A percentile compares a stretch with the other conserved stretches of the same genome.
Evolutionary conservation across 2,888 invertebrate genomes (phyloP).

Genomic region (Platycheirus rosarum): DNA sequence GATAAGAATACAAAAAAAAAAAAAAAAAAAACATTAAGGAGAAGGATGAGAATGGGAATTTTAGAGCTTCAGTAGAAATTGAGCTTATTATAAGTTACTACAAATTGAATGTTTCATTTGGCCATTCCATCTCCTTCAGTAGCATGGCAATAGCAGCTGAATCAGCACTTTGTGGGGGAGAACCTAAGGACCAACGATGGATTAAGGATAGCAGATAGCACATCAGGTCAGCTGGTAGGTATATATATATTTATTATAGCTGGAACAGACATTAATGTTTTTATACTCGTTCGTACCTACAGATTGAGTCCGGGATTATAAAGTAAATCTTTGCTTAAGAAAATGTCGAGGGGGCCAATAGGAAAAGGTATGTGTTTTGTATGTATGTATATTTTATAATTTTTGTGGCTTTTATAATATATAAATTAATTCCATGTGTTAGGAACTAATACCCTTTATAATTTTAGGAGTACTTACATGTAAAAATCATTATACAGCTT

Average conservation of each 20-base stretch:
- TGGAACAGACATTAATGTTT: constrained; percentile 36
- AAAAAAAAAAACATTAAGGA: not conserved
- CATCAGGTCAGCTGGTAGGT: constrained; percentile 56
- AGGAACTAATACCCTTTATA: too few species aligned
- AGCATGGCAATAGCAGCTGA: constrained; percentile 31
- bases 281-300: constrained; percentile 9
- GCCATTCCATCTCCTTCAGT: constrained; percentile 42
- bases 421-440: too few species aligned
- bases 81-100: constrained; percentile 74
- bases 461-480: too few species aligned
- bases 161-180: constrained; percentile 51
- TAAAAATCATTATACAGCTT: too few species aligned
- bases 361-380: too few species aligned
- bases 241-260: constrained; percentile 60
- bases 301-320: constrained; percentile 16
- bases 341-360: constrained; percentile 28
- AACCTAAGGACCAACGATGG: constrained; percentile 30
- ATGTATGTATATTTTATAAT: too few species aligned
- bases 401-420: too few species aligned
- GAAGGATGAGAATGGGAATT: not conserved
- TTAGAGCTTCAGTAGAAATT: constrained; percentile 51
- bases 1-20: not conserved
- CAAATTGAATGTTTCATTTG: constrained; percentile 72
- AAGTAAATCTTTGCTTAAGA: constrained; percentile 31
- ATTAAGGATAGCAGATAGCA: constrained; percentile 47